Percentiles rank a stretch among this genome's conserved stretches.
Conservation (phyloP, 2,797 vertebrate species). For the Arremon brunneinucha region DNA sequence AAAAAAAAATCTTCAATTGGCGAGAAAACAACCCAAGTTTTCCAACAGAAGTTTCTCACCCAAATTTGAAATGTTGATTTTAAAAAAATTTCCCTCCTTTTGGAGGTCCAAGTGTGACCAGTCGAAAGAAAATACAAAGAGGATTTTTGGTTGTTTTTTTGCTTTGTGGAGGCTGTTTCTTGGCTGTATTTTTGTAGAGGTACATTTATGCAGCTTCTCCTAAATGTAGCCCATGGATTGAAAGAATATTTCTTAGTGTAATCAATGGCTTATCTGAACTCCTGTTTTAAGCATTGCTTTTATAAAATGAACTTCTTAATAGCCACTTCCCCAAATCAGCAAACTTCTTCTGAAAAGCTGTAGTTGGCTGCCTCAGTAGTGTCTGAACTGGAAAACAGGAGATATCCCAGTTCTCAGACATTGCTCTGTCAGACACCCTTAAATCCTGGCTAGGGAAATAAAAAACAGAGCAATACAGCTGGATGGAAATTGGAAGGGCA, state of each 20-base stretch:
- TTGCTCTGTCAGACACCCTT: neutral
- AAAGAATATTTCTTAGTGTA: neutral
- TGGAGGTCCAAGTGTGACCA: neutral
- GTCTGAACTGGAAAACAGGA: neutral
- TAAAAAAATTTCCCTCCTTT: neutral
- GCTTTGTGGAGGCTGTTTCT: neutral
- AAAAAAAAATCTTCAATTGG: neutral
- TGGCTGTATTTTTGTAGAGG: neutral
- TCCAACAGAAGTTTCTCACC: neutral
- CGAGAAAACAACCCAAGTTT: neutral
- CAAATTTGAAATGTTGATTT: neutral
- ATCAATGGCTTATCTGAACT: neutral
- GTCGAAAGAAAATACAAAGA: neutral
- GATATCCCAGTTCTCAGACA: neutral
- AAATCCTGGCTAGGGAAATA: neutral
- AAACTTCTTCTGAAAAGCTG: neutral
- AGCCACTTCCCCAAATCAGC: neutral
- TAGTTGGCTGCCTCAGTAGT: neutral
- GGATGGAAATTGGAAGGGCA: neutral
- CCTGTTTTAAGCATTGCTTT: neutral
- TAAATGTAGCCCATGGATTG: neutral
- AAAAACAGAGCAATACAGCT: neutral
- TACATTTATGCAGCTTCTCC: neutral
- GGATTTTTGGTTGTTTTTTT: accelerated
- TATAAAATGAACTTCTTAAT: neutral